Percentiles rank a stretch among this genome's conserved stretches.
These are phyloP conservation scores for Syngnathoides biaculeatus DNA, from an alignment of 2,113 vertebrate species.

Conservation along the genomic window DNA sequence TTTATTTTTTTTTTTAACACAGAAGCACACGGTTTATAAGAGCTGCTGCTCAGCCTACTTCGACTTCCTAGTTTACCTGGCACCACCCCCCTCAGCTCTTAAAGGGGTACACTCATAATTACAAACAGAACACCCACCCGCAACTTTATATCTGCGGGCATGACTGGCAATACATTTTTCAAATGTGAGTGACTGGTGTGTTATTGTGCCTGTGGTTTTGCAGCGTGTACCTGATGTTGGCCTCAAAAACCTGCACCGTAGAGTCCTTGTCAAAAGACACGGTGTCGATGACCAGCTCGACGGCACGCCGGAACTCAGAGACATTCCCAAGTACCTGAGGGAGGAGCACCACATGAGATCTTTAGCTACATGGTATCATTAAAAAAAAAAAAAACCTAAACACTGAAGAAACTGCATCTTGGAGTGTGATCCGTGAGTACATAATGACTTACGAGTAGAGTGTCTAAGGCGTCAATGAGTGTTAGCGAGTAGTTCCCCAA, in stretches of 20 bases:
- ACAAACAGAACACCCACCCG: no score
- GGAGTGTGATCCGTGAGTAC: background rate
- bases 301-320: conserved; percentile 92
- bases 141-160: no score
- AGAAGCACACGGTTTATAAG: no score
- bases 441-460: conserved; percentile 82
- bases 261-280: conserved; percentile 98
- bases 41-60: no score
- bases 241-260: conserved; percentile 97
- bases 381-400: background rate
- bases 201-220: background rate
- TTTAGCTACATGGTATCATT: background rate
- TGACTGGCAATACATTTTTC: no score
- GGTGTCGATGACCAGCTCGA: conserved; percentile 91
- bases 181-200: no score
- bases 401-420: background rate
- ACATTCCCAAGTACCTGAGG: conserved; percentile 92
- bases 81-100: no score
- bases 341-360: background rate
- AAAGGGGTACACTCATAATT: no score
- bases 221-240: conserved; percentile 86
- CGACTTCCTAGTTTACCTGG: no score
- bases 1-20: no score
- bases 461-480: conserved; percentile 92
- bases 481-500: conserved; percentile 96